A percentile compares a stretch with the other conserved stretches of the same genome.
These are phyloP conservation scores for Tympanuchus pallidicinctus DNA, from an alignment of 2,113 vertebrate species.

Conservation along the genomic window DNA sequence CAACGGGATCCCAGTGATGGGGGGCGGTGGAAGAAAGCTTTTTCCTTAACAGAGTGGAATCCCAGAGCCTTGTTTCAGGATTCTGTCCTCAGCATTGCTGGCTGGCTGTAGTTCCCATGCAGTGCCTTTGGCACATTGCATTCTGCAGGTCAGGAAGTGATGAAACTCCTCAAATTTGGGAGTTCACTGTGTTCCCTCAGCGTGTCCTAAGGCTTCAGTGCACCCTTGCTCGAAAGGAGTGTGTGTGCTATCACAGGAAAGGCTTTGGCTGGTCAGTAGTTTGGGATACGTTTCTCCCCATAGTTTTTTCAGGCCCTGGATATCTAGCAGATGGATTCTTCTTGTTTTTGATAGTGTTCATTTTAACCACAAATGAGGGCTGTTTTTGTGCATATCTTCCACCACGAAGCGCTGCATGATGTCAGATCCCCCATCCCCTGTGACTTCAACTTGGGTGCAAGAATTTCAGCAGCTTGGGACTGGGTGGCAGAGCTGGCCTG, in stretches of 20 bases:
- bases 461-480: not conserved
- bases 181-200: not conserved
- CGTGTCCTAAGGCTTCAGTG: not conserved
- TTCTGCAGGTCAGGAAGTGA: not conserved
- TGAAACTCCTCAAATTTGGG: not conserved
- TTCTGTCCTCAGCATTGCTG: not conserved
- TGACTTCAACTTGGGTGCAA: not conserved
- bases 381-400: not conserved
- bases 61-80: not conserved
- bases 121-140: not conserved
- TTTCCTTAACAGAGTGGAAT: not conserved
- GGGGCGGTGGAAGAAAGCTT: not conserved
- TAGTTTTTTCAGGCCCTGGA: not conserved
- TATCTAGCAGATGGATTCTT: not conserved
- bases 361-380: not conserved
- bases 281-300: not conserved
- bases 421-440: not conserved
- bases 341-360: accelerated
- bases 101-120: not conserved
- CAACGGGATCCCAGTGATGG: not conserved
- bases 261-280: not conserved
- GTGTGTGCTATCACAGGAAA: accelerated
- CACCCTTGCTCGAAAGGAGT: accelerated
- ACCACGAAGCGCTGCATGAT: not conserved
- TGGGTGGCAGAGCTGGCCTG: not conserved